Percentiles rank a stretch among this genome's conserved stretches.
Evolutionary conservation across 2,113 vertebrate species (phyloP).

Genomic region (Orycteropus afer): DNA sequence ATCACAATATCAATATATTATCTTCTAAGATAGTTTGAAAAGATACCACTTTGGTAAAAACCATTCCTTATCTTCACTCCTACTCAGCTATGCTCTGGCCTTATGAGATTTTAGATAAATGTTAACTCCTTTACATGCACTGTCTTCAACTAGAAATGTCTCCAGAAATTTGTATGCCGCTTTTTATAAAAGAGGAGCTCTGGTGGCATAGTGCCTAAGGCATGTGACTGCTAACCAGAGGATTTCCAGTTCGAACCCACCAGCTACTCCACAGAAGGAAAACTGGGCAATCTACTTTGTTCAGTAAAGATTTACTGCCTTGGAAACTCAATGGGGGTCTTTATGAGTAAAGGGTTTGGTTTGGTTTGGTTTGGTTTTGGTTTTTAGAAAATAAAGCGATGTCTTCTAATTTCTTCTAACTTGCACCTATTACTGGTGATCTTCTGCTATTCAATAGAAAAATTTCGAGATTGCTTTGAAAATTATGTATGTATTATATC

Average conservation of each 20-base stretch:
- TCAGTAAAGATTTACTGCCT: no score
- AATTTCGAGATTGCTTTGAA: conserved; percentile 75
- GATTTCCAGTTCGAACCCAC: no score
- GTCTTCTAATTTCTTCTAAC: conserved; percentile 73
- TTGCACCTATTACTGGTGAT: conserved; percentile 64
- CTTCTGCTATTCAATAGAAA: conserved; percentile 69
- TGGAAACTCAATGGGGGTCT: no score
- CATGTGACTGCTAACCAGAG: no score
- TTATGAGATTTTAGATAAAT: neutral
- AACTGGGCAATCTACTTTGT: no score
- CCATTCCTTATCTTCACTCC: neutral
- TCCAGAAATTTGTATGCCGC: neutral
- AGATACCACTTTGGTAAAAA: neutral
- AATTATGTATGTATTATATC: conserved; percentile 78
- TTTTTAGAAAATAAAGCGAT: no score
- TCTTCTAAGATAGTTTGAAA: conserved; percentile 13
- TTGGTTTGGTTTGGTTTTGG: no score
- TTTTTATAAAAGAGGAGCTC: conserved; percentile 55
- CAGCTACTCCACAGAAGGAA: no score
- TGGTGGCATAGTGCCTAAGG: no score
- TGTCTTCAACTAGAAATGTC: neutral
- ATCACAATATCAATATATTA: neutral
- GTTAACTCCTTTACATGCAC: neutral
- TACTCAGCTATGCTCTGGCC: neutral
- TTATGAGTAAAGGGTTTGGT: no score